A percentile compares a stretch with the other conserved stretches of the same genome.
Evolutionary conservation across 2,888 invertebrate genomes (phyloP).

Genomic region (Coelogynopora nodosa): DNA sequence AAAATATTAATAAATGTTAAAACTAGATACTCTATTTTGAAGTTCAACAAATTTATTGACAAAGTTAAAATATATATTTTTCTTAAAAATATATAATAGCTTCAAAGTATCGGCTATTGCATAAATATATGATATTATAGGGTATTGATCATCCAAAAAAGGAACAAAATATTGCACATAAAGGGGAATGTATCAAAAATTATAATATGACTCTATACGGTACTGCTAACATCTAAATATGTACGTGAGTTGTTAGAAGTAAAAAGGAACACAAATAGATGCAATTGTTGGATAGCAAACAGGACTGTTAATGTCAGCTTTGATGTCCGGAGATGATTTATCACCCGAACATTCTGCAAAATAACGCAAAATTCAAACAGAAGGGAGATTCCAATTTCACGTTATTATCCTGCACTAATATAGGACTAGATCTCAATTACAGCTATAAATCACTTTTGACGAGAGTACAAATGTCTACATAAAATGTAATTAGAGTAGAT

Average conservation of each 20-base stretch:
- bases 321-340: constrained; percentile 1
- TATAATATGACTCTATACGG: too few species aligned
- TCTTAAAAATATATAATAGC: too few species aligned
- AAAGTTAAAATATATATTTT: too few species aligned
- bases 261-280: background rate
- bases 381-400: background rate
- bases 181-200: background rate
- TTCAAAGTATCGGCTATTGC: too few species aligned
- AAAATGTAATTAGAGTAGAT: background rate
- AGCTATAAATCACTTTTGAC: background rate
- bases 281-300: background rate
- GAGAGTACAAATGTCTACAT: background rate
- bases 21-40: too few species aligned
- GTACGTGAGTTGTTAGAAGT: background rate
- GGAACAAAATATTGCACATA: background rate
- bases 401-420: background rate
- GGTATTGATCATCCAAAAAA: too few species aligned
- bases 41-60: too few species aligned
- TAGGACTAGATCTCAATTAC: constrained; percentile 17
- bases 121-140: too few species aligned
- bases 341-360: background rate
- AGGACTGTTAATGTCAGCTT: constrained; percentile 3
- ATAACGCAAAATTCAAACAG: background rate
- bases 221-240: background rate
- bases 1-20: too few species aligned